phyloP scores from a whole-genome alignment of 1,140 invertebrate species.

The Nylanderia fulva region DNA sequence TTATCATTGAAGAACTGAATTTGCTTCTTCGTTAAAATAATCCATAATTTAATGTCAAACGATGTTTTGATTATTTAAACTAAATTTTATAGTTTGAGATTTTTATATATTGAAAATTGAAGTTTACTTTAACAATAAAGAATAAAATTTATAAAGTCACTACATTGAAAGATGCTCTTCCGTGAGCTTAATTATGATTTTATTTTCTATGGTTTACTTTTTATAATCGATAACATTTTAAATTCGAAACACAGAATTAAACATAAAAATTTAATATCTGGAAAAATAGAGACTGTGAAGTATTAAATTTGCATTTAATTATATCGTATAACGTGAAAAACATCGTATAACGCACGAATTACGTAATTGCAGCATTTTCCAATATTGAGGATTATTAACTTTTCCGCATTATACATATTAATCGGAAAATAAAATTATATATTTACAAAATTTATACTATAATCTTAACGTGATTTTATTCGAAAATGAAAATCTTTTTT shows the following conservation, averaged over 20 bases:
- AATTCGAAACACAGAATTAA: not conserved
- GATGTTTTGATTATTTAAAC: not conserved
- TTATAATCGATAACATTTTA: not conserved
- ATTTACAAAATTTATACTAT: not conserved
- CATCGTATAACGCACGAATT: slow-evolving; percentile 6
- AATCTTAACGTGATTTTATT: not conserved
- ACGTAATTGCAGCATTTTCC: slow-evolving; percentile 3
- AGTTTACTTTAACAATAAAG: not conserved
- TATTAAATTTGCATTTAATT: not conserved
- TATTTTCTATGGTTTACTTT: no score
- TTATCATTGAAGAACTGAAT: not conserved
- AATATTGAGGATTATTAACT: not conserved
- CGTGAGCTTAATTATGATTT: not conserved
- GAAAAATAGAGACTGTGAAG: not conserved
- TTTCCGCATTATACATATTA: not conserved
- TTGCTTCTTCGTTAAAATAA: not conserved
- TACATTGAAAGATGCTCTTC: not conserved
- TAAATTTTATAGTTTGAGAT: not conserved
- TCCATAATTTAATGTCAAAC: not conserved
- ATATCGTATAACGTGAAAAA: not conserved
- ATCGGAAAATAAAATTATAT: slow-evolving; percentile 8
- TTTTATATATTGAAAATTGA: not conserved
- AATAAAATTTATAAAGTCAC: not conserved
- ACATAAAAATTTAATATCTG: not conserved
- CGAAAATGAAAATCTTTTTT: not conserved